Percentiles rank a stretch among this genome's conserved stretches.
phyloP scores from a whole-genome alignment of 2,113 vertebrate genomes.

The Osmerus eperlanus region DNA sequence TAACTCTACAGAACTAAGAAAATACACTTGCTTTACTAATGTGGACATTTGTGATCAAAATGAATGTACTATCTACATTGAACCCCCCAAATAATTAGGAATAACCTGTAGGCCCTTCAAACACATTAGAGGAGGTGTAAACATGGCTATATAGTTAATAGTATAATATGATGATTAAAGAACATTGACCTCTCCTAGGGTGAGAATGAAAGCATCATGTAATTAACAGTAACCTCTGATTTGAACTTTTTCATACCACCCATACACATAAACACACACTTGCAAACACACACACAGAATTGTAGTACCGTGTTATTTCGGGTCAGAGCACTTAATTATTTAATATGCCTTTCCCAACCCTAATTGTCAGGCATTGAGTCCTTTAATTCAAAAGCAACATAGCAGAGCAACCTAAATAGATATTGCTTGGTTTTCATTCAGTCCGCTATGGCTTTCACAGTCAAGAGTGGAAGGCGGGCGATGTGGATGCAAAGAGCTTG shows the following conservation, averaged over 20 bases:
- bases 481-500: constrained; percentile 54
- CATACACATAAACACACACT: background rate
- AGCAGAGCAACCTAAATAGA: constrained; percentile 29
- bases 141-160: no score
- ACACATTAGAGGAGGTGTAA: no score
- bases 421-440: constrained; percentile 41
- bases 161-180: no score
- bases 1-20: no score
- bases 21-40: no score
- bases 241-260: background rate
- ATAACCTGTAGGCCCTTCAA: no score
- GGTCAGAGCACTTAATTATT: constrained; percentile 41
- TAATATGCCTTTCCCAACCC: constrained; percentile 21
- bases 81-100: no score
- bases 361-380: constrained; percentile 48
- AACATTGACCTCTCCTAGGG: background rate
- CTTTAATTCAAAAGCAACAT: constrained; percentile 49
- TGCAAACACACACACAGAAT: background rate
- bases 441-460: constrained; percentile 48
- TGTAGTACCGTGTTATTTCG: background rate
- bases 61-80: no score
- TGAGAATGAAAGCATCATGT: background rate
- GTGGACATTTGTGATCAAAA: no score
- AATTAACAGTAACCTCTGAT: background rate
- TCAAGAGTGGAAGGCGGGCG: constrained; percentile 40